A percentile compares a stretch with the other conserved stretches of the same genome.
phyloP scores from a whole-genome alignment of 2,797 vertebrate genomes.

The Huso huso region DNA sequence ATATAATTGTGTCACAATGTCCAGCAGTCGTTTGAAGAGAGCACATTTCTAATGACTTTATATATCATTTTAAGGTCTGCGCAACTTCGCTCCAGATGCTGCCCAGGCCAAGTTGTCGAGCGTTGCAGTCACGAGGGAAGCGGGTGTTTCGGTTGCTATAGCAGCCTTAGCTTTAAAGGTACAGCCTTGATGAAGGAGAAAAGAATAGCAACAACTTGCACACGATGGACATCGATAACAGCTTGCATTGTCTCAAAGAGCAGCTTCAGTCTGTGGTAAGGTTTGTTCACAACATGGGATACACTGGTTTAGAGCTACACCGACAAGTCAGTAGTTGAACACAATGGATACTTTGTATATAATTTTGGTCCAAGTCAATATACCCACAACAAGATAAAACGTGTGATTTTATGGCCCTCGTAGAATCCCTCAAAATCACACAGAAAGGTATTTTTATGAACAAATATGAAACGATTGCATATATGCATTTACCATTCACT shows the following conservation, averaged over 20 bases:
- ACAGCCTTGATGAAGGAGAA: not conserved
- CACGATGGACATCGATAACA: not conserved
- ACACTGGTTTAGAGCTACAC: not conserved
- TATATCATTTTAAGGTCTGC: no score
- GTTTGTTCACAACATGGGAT: not conserved
- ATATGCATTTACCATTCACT: no score
- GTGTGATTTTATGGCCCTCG: not conserved
- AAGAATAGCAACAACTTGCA: not conserved
- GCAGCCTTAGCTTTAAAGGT: not conserved
- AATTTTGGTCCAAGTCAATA: not conserved
- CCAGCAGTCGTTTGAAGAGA: no score
- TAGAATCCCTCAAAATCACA: not conserved
- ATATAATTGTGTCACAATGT: not conserved
- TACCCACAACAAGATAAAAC: not conserved
- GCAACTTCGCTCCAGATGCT: no score
- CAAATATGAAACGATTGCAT: not conserved
- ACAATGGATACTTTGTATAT: not conserved
- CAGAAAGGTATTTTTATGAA: not conserved
- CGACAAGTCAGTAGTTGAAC: not conserved
- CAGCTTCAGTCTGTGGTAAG: not conserved
- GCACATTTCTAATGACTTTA: no score
- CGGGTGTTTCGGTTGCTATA: not conserved
- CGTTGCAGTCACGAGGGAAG: not conserved
- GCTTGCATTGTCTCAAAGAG: not conserved
- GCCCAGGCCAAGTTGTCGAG: not conserved